phyloP scores from a whole-genome alignment of 2,797 vertebrate genomes.

The Poeciliopsis turneri region DNA sequence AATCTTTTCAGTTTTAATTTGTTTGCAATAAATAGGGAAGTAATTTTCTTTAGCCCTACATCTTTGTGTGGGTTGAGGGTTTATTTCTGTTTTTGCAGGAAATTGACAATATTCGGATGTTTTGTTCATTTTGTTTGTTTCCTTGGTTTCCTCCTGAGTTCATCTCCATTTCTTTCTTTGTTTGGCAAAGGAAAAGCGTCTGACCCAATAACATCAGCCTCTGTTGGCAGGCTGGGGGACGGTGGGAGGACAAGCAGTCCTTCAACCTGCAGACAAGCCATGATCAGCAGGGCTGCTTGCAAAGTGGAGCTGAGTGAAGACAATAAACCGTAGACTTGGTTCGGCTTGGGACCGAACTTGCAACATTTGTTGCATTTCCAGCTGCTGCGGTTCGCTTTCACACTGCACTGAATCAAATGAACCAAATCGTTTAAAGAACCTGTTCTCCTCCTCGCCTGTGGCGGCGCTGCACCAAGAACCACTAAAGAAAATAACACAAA shows the following conservation, averaged over 20 bases:
- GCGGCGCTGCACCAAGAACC: no score
- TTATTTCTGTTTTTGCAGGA: slow-evolving; percentile 13
- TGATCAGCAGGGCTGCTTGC: slow-evolving; percentile 37
- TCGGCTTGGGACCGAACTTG: no score
- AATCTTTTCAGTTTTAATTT: slow-evolving; percentile 33
- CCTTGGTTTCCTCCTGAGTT: background rate
- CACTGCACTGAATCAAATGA: no score
- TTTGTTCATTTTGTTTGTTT: background rate
- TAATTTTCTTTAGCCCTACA: background rate
- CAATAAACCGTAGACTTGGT: no score
- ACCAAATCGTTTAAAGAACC: no score
- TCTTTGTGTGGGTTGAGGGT: background rate
- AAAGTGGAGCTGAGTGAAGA: slow-evolving; percentile 19
- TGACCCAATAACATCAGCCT: slow-evolving; percentile 59
- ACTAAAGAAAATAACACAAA: no score
- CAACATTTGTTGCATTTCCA: no score
- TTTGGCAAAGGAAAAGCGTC: slow-evolving; percentile 67
- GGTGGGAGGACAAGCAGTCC: slow-evolving; percentile 34
- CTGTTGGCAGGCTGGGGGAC: slow-evolving; percentile 44
- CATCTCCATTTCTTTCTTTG: slow-evolving; percentile 39
- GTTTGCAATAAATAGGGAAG: slow-evolving; percentile 26
- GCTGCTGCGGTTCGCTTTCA: no score
- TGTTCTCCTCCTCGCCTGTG: no score
- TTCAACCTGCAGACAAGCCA: slow-evolving; percentile 15
- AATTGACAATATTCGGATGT: background rate